A percentile compares a stretch with the other conserved stretches of the same genome.
Evolutionary conservation across 2,888 invertebrate species (phyloP).

Genomic region (Stegana nigrithorax): DNA sequence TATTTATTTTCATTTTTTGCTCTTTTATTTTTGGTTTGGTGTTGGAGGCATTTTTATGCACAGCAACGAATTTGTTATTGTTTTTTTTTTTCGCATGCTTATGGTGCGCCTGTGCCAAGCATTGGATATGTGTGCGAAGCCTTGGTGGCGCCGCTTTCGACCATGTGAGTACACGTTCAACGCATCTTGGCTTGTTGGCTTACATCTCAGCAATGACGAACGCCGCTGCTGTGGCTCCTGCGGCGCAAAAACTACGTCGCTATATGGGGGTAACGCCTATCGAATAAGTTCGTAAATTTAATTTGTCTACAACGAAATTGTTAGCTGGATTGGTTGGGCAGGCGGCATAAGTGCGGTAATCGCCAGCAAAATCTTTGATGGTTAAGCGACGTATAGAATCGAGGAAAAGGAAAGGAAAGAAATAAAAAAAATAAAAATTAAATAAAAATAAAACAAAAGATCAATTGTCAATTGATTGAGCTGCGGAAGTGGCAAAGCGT

Average conservation of each 20-base stretch:
- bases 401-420: not conserved
- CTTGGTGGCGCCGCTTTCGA: slow-evolving; percentile 24
- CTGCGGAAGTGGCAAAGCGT: slow-evolving; percentile 19
- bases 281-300: slow-evolving; percentile 32
- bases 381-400: too few species aligned
- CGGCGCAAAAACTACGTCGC: too few species aligned
- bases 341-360: not conserved
- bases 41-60: slow-evolving; percentile 3
- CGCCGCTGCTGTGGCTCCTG: not conserved
- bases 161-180: slow-evolving; percentile 31
- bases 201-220: slow-evolving; percentile 1
- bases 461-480: slow-evolving; percentile 35
- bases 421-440: slow-evolving; percentile 18
- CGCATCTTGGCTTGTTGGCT: slow-evolving; percentile 32
- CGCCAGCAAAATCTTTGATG: slow-evolving; percentile 12
- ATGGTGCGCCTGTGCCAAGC: not conserved
- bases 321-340: not conserved
- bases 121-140: too few species aligned
- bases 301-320: slow-evolving; percentile 27
- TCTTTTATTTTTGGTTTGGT: not conserved
- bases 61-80: slow-evolving; percentile 16
- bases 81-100: slow-evolving; percentile 26
- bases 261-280: not conserved
- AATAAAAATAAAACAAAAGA: slow-evolving; percentile 24
- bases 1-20: not conserved